phyloP scores from a whole-genome alignment of 1,140 invertebrate genomes.

The Trichoplusia ni region DNA sequence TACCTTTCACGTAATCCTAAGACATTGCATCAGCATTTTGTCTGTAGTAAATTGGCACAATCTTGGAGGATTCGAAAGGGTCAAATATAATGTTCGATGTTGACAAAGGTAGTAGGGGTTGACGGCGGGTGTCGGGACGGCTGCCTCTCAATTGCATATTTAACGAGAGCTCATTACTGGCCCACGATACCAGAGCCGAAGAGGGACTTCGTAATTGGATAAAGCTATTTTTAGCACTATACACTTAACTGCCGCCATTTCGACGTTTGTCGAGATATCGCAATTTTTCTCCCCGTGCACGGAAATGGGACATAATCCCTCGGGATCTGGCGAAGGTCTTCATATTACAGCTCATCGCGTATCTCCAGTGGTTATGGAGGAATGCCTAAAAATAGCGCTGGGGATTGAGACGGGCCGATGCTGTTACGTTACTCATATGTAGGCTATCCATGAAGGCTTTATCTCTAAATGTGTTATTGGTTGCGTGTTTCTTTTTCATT shows the following conservation, averaged over 20 bases:
- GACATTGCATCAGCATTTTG: too few relatives aligned
- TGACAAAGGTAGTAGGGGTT: conserved; percentile 6
- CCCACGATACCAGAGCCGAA: conserved; percentile 13
- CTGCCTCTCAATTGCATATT: conserved; percentile 51
- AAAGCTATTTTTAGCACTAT: conserved; percentile 45
- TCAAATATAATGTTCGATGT: conserved; percentile 28
- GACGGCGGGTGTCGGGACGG: conserved; percentile 7
- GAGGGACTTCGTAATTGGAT: conserved; percentile 50
- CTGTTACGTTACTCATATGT: conserved; percentile 3
- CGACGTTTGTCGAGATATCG: conserved; percentile 30
- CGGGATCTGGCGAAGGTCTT: conserved; percentile 1
- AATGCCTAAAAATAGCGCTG: conserved; percentile 16
- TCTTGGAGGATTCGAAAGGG: conserved; percentile 4
- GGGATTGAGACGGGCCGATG: conserved; percentile 18
- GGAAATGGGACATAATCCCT: conserved; percentile 1
- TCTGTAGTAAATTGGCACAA: conserved; percentile 5
- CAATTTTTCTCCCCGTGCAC: conserved; percentile 11
- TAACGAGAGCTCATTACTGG: conserved; percentile 46
- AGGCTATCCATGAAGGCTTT: too few relatives aligned
- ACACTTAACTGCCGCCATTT: conserved; percentile 10
- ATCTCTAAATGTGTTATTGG: too few relatives aligned
- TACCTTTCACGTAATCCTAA: too few relatives aligned
- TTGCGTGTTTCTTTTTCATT: too few relatives aligned
- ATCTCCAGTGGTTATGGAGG: conserved; percentile 2
- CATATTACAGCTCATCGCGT: conserved; percentile 18